Base-by-base conservation (phyloP, 2,113 vertebrate genomes). In the Suricata suricatta region DNA sequence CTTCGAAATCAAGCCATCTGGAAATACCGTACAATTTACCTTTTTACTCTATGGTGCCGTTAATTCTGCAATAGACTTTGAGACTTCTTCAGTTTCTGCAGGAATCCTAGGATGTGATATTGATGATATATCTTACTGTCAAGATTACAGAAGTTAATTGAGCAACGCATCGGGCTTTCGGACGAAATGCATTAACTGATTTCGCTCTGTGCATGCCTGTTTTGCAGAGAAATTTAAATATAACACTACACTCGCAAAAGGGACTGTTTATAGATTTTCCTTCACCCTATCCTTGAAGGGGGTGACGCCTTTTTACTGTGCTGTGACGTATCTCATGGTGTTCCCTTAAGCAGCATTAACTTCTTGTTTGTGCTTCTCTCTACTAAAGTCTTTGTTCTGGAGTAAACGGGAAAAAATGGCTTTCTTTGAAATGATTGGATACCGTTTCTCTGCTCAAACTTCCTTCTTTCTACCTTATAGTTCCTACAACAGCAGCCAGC, bases 401-500 rank as follows among this genome's bases (percentile, higher is more conserved):
- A 90, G n/a, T 80, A 86, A 81, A 29, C 8, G 1, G 50, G 31
- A 90, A 90, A 31, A 31, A 23, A 9, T 0, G 41, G 31, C 38
- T 96, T 83, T 92, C 88, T 91, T 63, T 41, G 5, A 41, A 69
- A 33, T 3, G 19, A 19, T 0, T 38, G 31, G 63, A 95, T 94
- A 84, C 82, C 96, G 29, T 35, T 93, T 96, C 93, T 98, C n/a
- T 97, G 87, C 81, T 97, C 95, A 92, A 47, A 47, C 25, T 15
- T 93, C 33, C 33, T 88, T 96, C 2, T 29, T 38, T 97, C 41
- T 91, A 2, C 57, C 41, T 96, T 23, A 4, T 98, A 99, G 99
- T 99, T 93, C 99, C 99, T 72, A 99, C 99, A 15, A 99, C 99
- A 52, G 99, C 99, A 0, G 99, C 99, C 96, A 99, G 99, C 98